A percentile compares a stretch with the other conserved stretches of the same genome.
phyloP scores from a whole-genome alignment of 2,797 vertebrate genomes.

The Falco columbarius region DNA sequence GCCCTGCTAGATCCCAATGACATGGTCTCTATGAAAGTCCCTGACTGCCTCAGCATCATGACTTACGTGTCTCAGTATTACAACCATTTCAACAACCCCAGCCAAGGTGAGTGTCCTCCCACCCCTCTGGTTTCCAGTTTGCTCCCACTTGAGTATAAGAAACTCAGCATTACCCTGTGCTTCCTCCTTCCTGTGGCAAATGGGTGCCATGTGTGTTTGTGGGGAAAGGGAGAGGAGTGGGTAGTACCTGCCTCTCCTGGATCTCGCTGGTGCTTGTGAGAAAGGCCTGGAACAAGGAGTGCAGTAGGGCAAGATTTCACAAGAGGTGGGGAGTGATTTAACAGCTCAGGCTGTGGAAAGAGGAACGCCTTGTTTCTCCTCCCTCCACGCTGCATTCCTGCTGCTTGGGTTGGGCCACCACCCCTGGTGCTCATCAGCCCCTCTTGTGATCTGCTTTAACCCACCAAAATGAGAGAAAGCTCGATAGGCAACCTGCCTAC shows the following conservation, averaged over 20 bases:
- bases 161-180: background rate
- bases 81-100: slow-evolving; percentile 87
- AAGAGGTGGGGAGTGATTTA: background rate
- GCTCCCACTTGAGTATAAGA: background rate
- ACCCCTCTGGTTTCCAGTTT: background rate
- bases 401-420: background rate
- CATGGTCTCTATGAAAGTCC: slow-evolving; percentile 97
- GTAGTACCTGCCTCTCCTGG: background rate
- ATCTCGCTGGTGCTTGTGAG: background rate
- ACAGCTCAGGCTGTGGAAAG: background rate
- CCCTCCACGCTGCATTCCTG: background rate
- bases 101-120: slow-evolving; percentile 74
- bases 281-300: background rate
- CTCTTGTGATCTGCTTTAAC: background rate
- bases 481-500: background rate
- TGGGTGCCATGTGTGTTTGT: background rate
- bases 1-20: slow-evolving; percentile 94
- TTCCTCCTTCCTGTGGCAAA: background rate
- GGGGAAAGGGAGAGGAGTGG: background rate
- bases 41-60: slow-evolving; percentile 95
- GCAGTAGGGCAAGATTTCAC: background rate
- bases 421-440: background rate
- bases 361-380: slow-evolving; percentile 1
- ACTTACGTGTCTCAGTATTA: slow-evolving; percentile 98
- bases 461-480: background rate